phyloP scores from a whole-genome alignment of 2,113 vertebrate species.

The Melanostigma gelatinosum region DNA sequence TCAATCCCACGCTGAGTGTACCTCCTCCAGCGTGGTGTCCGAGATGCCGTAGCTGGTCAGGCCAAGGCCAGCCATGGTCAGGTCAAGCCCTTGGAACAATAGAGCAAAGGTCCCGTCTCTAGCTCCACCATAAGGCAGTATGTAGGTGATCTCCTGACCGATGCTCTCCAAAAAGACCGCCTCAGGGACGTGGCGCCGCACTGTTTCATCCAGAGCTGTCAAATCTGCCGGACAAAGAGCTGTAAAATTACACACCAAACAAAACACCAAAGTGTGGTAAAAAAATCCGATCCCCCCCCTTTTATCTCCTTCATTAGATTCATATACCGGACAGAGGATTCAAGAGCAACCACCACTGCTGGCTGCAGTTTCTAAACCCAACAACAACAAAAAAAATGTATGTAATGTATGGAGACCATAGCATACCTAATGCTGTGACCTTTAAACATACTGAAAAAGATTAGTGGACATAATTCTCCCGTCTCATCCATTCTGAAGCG shows the following conservation, averaged over 20 bases:
- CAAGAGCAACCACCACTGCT: not conserved
- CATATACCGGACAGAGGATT: not conserved
- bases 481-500: conserved; percentile 59
- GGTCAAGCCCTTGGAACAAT: conserved; percentile 93
- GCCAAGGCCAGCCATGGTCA: conserved; percentile 87
- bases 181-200: conserved; percentile 85
- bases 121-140: conserved; percentile 92
- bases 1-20: conserved; percentile 65
- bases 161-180: conserved; percentile 93
- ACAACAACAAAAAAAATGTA: not conserved
- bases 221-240: conserved; percentile 54
- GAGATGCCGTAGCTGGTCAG: conserved; percentile 97
- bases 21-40: conserved; percentile 97
- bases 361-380: not conserved
- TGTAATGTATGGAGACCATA: not conserved
- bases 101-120: conserved; percentile 92
- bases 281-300: not conserved
- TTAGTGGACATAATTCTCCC: conserved; percentile 56
- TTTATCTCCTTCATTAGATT: not conserved
- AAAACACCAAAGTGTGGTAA: not conserved
- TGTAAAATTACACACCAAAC: not conserved
- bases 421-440: conserved; percentile 52
- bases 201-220: conserved; percentile 68
- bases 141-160: conserved; percentile 94
- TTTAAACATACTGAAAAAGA: conserved; percentile 60